Evolutionary conservation across 2,888 invertebrate species (phyloP), one percentile per base, ranked within the genome.

Genomic region (Gymnocheta viridis): DNA sequence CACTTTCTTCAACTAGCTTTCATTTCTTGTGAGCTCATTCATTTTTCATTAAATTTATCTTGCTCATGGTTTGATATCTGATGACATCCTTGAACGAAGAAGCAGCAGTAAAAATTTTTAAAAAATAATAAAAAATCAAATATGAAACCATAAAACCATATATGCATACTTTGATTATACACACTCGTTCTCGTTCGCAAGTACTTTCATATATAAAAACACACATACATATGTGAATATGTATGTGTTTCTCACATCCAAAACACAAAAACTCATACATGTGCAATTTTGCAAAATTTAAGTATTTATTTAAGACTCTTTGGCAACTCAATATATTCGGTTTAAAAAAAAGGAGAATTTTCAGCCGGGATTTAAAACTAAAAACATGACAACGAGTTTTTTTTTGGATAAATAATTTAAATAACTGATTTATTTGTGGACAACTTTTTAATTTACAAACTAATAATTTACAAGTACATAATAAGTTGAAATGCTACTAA

Each of bases 51-150:
- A 38, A 67, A 29, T 80, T 72, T 29, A 79, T 80, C 66, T 66
- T 73, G 14, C 29, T 19, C 58, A 69, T 81, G 67, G 62, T 44
- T 74, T 54, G 62, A 69, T 81, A 62, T 74, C 69, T 54, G 51
- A 74, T 81, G 74, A 62, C 67, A 74, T 74, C 81, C 81, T 81
- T 81, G 74, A 74, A 74, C 5, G 22, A 62, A 64, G n/a, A 29
- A 49, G 3, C 47, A 51, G 24, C 6, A 47, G 3, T n/a, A n/a
- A 14, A 56, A 10, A 24, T 17, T 14, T n/a, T n/a, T n/a, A n/a
- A n/a, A n/a, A n/a, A n/a, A 58, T 9, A 10, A n/a, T 29, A 35
- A 14, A 17, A 54, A 12, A 56, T 41, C 47, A 44, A 32, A 62
- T 64, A 56, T 54, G 54, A 72, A 64, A 72, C 44, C 47, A 72